These are phyloP conservation scores for Strigamia transsilvanica DNA, from an alignment of 2,888 invertebrate species.

Conservation along the genomic window DNA sequence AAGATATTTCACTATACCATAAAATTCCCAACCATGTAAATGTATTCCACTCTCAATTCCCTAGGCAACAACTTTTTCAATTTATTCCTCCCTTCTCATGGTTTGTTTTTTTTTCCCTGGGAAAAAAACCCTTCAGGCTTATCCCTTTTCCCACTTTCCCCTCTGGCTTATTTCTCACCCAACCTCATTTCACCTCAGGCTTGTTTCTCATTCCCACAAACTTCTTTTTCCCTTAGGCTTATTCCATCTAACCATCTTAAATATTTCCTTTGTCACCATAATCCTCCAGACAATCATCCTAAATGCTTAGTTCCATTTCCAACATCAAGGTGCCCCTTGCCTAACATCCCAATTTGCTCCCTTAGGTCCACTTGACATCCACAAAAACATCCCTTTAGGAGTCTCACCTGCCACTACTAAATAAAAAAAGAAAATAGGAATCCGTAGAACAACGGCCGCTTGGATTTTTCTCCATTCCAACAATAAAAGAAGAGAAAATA, in stretches of 20 bases:
- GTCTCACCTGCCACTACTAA: not conserved
- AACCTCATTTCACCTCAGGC: not conserved
- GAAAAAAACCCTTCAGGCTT: not conserved
- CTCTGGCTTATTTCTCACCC: constrained; percentile 8
- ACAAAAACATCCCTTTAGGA: not conserved
- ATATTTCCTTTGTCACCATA: not conserved
- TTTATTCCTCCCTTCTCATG: not conserved
- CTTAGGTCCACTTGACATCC: not conserved
- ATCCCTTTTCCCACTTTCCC: constrained; percentile 6
- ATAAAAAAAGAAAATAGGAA: not conserved
- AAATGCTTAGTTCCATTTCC: not conserved
- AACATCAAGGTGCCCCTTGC: not conserved
- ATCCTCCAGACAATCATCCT: constrained; percentile 2
- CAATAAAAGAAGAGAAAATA: constrained; percentile 1
- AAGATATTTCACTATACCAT: no score
- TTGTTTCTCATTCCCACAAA: not conserved
- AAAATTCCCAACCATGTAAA: no score
- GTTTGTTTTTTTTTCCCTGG: no score
- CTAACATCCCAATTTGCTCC: not conserved
- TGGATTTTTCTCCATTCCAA: not conserved
- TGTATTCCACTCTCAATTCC: not conserved
- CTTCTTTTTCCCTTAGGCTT: constrained; percentile 8
- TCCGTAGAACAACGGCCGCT: not conserved
- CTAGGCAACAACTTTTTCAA: not conserved
- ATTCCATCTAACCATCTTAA: not conserved